These are phyloP conservation scores for Urocyon cinereoargenteus DNA, from an alignment of 2,797 vertebrate genomes.

Conservation along the genomic window DNA sequence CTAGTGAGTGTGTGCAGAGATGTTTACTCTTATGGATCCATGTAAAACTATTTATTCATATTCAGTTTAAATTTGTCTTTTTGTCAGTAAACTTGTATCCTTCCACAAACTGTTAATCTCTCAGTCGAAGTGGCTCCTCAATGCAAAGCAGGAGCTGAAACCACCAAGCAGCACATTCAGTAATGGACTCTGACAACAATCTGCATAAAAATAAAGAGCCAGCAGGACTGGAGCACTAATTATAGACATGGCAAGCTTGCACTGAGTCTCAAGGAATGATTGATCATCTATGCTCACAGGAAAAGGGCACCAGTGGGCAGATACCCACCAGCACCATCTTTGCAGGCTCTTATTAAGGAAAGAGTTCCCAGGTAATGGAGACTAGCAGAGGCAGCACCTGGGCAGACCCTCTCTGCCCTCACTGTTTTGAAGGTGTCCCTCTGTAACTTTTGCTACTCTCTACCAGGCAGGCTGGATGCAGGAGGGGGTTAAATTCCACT, in stretches of 20 bases:
- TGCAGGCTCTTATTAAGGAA: too few species aligned
- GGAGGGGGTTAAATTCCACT: neutral
- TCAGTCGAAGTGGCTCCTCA: neutral
- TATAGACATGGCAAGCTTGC: neutral
- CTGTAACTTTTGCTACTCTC: neutral
- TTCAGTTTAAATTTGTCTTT: neutral
- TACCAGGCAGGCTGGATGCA: neutral
- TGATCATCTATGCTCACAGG: neutral
- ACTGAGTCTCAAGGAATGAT: neutral
- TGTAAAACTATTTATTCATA: constrained; percentile 24
- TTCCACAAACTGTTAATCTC: neutral
- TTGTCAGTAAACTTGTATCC: constrained; percentile 7
- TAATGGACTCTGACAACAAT: neutral
- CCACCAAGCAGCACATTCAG: neutral
- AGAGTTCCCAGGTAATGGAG: neutral
- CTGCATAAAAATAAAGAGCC: neutral
- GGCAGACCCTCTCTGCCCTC: neutral
- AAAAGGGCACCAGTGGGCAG: neutral
- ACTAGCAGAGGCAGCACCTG: neutral
- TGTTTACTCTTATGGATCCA: neutral
- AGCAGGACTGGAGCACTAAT: neutral
- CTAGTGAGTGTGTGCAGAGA: neutral
- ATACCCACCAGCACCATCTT: neutral
- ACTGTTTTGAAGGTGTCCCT: neutral
- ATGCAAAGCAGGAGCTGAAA: neutral